Evolutionary conservation across 1,140 invertebrate genomes (phyloP).

Genomic region (Drosophila carrolli): DNA sequence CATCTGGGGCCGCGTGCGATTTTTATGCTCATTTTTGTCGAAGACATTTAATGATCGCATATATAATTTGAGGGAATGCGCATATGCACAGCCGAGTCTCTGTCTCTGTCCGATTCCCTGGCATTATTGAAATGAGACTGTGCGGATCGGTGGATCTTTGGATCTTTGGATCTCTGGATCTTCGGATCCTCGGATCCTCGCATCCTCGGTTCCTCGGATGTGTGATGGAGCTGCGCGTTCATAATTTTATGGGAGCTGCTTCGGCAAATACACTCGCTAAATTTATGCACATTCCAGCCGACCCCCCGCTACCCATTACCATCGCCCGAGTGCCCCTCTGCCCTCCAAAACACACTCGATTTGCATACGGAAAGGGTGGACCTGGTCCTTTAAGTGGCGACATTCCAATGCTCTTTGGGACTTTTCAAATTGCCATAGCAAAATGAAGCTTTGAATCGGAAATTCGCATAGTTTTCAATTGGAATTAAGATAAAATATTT

Average conservation of each 20-base stretch:
- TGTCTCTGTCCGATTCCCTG: constrained; percentile 1
- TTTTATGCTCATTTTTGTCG: constrained; percentile 82
- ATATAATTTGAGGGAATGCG: constrained; percentile 83
- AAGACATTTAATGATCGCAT: constrained; percentile 84
- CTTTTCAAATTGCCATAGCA: too few relatives aligned
- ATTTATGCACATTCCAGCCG: constrained; percentile 82
- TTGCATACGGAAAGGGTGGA: constrained; percentile 57
- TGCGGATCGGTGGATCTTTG: constrained; percentile 13
- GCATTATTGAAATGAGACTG: constrained; percentile 18
- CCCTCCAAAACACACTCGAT: constrained; percentile 54
- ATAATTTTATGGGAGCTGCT: constrained; percentile 76
- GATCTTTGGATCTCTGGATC: constrained; percentile 9
- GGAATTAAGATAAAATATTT: too few relatives aligned
- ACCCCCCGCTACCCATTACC: constrained; percentile 11
- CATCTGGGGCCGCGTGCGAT: constrained; percentile 76
- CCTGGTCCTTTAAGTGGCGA: neutral
- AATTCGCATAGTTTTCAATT: too few relatives aligned
- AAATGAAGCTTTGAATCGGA: too few relatives aligned
- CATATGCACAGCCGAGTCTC: constrained; percentile 42
- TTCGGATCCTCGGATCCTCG: neutral
- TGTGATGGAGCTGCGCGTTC: constrained; percentile 40
- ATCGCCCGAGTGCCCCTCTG: neutral
- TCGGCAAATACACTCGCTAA: constrained; percentile 67
- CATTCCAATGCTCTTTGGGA: neutral
- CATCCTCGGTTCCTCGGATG: neutral